Base-by-base conservation (phyloP, 2,797 vertebrate species). In the Danio kyathit region DNA sequence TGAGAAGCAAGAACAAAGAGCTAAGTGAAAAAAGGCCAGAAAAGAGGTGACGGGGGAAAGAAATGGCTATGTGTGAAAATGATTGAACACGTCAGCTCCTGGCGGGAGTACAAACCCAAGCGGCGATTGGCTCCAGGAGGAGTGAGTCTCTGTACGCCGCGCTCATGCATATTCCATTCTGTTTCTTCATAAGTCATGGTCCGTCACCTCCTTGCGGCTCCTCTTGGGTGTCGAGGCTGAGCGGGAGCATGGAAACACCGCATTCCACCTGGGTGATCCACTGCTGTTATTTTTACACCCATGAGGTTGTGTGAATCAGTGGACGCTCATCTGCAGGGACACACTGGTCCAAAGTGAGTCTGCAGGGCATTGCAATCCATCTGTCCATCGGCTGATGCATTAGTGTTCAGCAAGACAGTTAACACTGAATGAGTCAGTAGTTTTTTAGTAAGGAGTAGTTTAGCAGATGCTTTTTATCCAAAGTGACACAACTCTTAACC, bases 271-370 rank as follows among this genome's bases (percentile, higher is more conserved):
- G 85, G 82, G 85, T 89, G 90, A 89, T 88, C 87, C 85, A 84
- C 83, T 87, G 84, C 87, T 90, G 88, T 93, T 93, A 91, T 91
- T 93, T 91, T 89, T 91, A 88, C 90, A 91, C 89, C 89, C 87
- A 79, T 89, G 89, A 91, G 90, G 90, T 89, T 85, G 86, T 83
- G 73, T 92, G 91, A 92, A 91, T 91, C 90, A 91, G 80, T 82
- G 67, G 86, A 74, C 84, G 3, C 17, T 40, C 46, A 13, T 77
- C 56, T 70, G 48, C 44, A 48, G 64, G 64, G 54, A 52, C 54
- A 61, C 56, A 6, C 16, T 8, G 56, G 46, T 80, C 46, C 19
- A 56, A 59, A 54, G 54, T 54, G 59, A 59, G 66, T 72, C 69
- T 11, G 38, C 14, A 40, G 63, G 81, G 78, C 38, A 77, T 74